Percentiles rank a stretch among this genome's conserved stretches.
Evolutionary conservation across 53 echinoderm and acorn worm genomes (phyloP).

Genomic region (Echinometra lucunter): DNA sequence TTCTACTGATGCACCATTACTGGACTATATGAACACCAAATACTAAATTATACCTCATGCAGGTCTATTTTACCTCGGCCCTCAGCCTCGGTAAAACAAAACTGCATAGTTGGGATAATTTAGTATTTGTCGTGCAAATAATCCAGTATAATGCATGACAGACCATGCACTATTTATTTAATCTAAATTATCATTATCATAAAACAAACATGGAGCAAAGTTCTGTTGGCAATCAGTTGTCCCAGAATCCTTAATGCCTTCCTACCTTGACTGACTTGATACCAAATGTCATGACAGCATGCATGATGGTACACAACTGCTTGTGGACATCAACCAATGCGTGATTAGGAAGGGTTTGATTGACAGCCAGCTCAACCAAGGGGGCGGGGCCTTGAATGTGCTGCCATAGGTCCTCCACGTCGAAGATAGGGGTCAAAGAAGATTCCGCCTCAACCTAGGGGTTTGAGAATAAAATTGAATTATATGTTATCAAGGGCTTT

Average conservation of each 20-base stretch:
- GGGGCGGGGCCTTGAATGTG: conserved; percentile 92
- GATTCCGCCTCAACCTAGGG: conserved; percentile 86
- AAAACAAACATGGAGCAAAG: not conserved
- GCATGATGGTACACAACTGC: conserved; percentile 91
- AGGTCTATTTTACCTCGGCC: no score
- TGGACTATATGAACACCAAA: no score
- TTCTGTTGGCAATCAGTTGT: not conserved
- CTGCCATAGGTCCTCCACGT: conserved; percentile 95
- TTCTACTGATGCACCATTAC: no score
- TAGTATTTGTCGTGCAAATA: no score
- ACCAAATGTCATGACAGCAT: conserved; percentile 90
- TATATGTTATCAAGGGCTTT: not conserved
- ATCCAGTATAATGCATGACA: no score
- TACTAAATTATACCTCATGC: no score
- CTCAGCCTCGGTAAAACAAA: no score
- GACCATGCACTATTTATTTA: no score
- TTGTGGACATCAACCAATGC: conserved; percentile 93
- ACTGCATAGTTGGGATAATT: no score
- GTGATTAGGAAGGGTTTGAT: conserved; percentile 88
- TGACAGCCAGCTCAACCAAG: conserved; percentile 87
- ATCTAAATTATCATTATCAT: no score
- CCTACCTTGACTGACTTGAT: conserved; percentile 89
- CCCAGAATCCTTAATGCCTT: not conserved
- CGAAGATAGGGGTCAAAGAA: conserved; percentile 83
- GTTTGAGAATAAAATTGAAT: not conserved